These are phyloP conservation scores for Sminthurides bifidus DNA, from an alignment of 1,140 invertebrate species.

Conservation along the genomic window DNA sequence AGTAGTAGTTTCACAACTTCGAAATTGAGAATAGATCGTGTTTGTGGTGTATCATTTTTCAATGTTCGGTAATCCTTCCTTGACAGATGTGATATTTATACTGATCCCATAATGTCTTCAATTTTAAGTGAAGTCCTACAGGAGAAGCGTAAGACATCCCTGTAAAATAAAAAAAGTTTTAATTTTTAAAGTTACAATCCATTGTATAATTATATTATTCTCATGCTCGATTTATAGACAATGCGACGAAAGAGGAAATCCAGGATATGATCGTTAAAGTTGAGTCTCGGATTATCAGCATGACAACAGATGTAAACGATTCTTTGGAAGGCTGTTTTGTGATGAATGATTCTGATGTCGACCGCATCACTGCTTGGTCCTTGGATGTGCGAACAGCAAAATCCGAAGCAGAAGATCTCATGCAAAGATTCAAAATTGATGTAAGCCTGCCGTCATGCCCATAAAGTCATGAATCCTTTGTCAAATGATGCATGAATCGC, in stretches of 20 bases:
- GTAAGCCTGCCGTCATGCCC: constrained; percentile 3
- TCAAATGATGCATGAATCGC: neutral
- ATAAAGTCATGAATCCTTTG: neutral
- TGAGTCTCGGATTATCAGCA: constrained; percentile 4
- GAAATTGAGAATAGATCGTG: too few relatives aligned
- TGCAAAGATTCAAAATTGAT: constrained; percentile 6
- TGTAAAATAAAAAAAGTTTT: neutral
- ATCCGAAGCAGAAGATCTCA: neutral
- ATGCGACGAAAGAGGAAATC: constrained; percentile 8
- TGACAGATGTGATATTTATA: too few relatives aligned
- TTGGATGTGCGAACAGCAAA: constrained; percentile 8
- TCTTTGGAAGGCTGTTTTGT: constrained; percentile 19
- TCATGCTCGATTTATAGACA: constrained; percentile 10
- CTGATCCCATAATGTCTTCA: neutral
- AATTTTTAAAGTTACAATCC: neutral
- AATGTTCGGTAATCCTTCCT: too few relatives aligned
- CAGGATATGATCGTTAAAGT: constrained; percentile 8
- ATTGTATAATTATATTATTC: neutral
- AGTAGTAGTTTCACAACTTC: too few relatives aligned
- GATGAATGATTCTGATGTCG: constrained; percentile 20
- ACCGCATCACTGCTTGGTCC: constrained; percentile 23
- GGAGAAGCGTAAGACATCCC: neutral
- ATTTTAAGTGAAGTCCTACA: neutral
- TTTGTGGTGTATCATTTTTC: too few relatives aligned
- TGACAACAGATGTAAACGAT: constrained; percentile 18